A percentile compares a stretch with the other conserved stretches of the same genome.
Evolutionary conservation across 35 echinoderm and acorn worm species (phyloP).

Genomic region (Diadema setosum): DNA sequence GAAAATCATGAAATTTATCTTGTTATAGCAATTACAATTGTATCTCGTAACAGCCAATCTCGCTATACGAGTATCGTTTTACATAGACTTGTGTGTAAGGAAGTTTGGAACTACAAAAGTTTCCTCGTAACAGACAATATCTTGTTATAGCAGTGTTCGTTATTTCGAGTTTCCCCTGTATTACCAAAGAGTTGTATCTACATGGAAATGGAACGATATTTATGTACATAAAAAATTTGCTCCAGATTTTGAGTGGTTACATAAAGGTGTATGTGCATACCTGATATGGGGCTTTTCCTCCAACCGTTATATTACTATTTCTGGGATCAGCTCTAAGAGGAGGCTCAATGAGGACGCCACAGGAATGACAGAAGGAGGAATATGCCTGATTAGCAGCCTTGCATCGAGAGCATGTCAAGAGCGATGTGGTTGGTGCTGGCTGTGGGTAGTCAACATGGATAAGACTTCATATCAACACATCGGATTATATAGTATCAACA

Average conservation of each 20-base stretch:
- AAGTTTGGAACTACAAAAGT: no score
- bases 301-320: conserved; percentile 88
- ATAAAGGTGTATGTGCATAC: conserved; percentile 2
- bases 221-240: background rate
- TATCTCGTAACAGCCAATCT: no score
- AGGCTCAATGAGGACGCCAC: conserved; percentile 77
- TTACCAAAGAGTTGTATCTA: background rate
- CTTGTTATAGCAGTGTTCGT: background rate
- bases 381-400: conserved; percentile 89
- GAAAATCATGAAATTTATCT: no score
- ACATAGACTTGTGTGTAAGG: no score
- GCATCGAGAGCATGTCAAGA: conserved; percentile 75
- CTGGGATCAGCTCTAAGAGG: conserved; percentile 67
- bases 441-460: conserved; percentile 1
- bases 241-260: background rate
- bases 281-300: conserved; percentile 63
- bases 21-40: no score
- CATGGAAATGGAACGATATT: background rate
- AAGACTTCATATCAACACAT: no score
- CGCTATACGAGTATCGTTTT: no score
- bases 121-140: no score
- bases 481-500: no score
- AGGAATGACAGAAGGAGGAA: conserved; percentile 92
- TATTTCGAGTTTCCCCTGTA: background rate
- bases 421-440: conserved; percentile 76